phyloP scores from a whole-genome alignment of 2,113 vertebrate species.

The Pluvianellus socialis region DNA sequence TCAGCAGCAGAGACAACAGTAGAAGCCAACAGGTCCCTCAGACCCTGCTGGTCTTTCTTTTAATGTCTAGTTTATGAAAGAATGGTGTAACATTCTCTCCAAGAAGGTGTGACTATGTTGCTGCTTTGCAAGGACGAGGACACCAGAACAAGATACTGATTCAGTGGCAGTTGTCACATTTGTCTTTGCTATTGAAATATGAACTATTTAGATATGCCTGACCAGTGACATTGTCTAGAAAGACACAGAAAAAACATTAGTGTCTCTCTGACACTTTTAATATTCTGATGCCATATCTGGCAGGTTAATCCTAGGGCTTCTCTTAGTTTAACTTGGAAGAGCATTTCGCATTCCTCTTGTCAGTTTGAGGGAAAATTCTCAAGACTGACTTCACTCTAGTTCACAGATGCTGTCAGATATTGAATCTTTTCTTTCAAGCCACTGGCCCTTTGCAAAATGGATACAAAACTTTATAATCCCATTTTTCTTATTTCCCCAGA shows the following conservation, averaged over 20 bases:
- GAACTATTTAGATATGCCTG: background rate
- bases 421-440: background rate
- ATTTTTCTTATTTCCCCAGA: background rate
- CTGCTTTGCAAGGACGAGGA: background rate
- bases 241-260: background rate
- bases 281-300: background rate
- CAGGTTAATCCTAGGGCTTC: background rate
- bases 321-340: background rate
- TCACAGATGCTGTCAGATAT: background rate
- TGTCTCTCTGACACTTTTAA: background rate
- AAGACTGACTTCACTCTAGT: background rate
- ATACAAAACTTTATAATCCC: background rate
- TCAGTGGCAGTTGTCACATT: background rate
- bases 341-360: background rate
- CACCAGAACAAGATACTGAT: background rate
- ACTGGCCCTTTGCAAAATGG: background rate
- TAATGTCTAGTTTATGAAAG: background rate
- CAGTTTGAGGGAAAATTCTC: background rate
- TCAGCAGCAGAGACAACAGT: background rate
- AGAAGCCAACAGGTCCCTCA: background rate
- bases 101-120: background rate
- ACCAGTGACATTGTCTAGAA: background rate
- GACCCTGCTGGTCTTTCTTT: background rate
- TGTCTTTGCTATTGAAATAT: background rate
- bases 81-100: rapidly evolving